phyloP scores from a whole-genome alignment of 2,888 invertebrate genomes.

The Diarsia mendica region DNA sequence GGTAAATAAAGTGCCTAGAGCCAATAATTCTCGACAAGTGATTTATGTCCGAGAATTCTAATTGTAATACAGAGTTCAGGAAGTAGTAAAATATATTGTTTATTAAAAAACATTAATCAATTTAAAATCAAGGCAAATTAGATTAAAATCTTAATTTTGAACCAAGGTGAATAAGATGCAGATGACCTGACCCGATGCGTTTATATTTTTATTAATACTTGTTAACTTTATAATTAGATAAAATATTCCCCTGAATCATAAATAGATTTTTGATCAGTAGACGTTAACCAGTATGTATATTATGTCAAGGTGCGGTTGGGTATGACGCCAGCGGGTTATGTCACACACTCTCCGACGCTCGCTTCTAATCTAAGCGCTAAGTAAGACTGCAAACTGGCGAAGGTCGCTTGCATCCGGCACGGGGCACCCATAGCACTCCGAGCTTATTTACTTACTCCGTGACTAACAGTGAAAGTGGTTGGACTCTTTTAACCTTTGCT shows the following conservation, averaged over 20 bases:
- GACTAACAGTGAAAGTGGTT: conserved; percentile 76
- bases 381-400: conserved; percentile 79
- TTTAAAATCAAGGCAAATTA: conserved; percentile 5
- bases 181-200: neutral
- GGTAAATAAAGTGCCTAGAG: neutral
- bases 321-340: conserved; percentile 87
- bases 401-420: conserved; percentile 85
- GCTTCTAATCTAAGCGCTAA: conserved; percentile 83
- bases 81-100: neutral
- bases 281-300: conserved; percentile 67
- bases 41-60: neutral
- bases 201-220: neutral
- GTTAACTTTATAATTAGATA: neutral
- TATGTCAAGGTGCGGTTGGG: conserved; percentile 84
- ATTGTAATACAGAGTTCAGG: conserved; percentile 1
- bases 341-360: conserved; percentile 82
- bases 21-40: neutral
- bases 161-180: neutral
- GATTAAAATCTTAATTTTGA: neutral
- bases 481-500: conserved; percentile 67
- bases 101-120: neutral
- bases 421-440: conserved; percentile 59
- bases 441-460: conserved; percentile 47
- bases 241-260: conserved; percentile 25
- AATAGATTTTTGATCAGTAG: conserved; percentile 49